A percentile compares a stretch with the other conserved stretches of the same genome.
These are phyloP conservation scores for Cetoscarus ocellatus DNA, from an alignment of 2,797 vertebrate genomes.

Conservation along the genomic window DNA sequence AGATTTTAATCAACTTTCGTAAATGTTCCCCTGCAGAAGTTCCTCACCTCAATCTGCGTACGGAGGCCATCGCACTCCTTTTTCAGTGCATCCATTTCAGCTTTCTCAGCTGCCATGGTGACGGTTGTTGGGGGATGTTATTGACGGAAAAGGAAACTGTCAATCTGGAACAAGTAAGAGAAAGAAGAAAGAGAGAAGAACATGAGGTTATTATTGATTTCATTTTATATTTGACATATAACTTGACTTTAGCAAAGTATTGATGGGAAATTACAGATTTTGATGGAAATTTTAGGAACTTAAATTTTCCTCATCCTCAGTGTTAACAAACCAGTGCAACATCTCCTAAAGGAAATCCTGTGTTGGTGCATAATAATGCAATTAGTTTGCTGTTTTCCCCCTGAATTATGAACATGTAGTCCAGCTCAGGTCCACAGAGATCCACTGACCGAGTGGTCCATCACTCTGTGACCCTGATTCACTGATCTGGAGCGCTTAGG, in stretches of 20 bases:
- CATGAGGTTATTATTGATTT: too few species aligned
- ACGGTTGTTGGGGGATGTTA: slow-evolving; percentile 59
- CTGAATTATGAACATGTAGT: too few species aligned
- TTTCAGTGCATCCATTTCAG: slow-evolving; percentile 94
- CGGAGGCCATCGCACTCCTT: slow-evolving; percentile 95
- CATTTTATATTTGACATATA: too few species aligned
- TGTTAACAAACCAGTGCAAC: neutral
- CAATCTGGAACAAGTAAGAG: slow-evolving; percentile 27
- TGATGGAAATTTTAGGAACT: too few species aligned
- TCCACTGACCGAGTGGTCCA: neutral
- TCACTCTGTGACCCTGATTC: slow-evolving; percentile 26
- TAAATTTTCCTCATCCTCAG: too few species aligned
- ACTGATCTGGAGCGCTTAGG: slow-evolving; percentile 24
- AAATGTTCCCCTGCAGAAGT: neutral
- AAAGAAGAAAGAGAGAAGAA: neutral
- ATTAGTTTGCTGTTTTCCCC: too few species aligned
- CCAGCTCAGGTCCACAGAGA: neutral
- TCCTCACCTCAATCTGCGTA: slow-evolving; percentile 93
- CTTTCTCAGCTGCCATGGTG: slow-evolving; percentile 84
- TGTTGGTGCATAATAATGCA: too few species aligned
- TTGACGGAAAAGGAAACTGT: slow-evolving; percentile 37
- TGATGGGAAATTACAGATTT: too few species aligned
- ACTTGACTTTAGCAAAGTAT: too few species aligned
- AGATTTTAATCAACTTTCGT: too few species aligned
- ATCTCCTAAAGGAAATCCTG: neutral